These are phyloP conservation scores for Drosophila leonis DNA, from an alignment of 2,888 invertebrate species.

Conservation along the genomic window DNA sequence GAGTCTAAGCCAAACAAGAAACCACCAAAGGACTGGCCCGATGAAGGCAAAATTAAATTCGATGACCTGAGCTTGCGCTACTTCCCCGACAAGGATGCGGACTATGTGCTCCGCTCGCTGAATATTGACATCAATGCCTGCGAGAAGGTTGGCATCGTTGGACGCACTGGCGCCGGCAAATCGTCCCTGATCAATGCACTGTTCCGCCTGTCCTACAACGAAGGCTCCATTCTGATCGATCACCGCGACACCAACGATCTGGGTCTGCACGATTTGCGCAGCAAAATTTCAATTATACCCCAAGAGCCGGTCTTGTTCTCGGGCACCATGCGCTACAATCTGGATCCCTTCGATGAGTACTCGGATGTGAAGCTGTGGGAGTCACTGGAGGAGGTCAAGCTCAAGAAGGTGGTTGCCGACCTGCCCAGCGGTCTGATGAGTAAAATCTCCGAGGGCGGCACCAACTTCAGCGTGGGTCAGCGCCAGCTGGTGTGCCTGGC, in stretches of 20 bases:
- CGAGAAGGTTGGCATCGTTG: slow-evolving; percentile 91
- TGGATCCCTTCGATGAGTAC: slow-evolving; percentile 95
- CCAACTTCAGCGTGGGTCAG: slow-evolving; percentile 96
- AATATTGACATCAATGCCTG: slow-evolving; percentile 88
- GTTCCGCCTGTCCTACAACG: slow-evolving; percentile 92
- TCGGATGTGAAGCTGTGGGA: slow-evolving; percentile 92
- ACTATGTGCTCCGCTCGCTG: slow-evolving; percentile 91
- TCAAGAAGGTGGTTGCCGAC: slow-evolving; percentile 90
- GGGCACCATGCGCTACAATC: slow-evolving; percentile 94
- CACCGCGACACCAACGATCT: slow-evolving; percentile 89
- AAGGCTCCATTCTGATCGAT: slow-evolving; percentile 93
- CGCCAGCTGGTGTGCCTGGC: slow-evolving; percentile 95
- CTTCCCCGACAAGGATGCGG: slow-evolving; percentile 87
- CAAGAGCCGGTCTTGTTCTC: slow-evolving; percentile 95
- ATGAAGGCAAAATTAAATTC: slow-evolving; percentile 89
- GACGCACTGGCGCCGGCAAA: slow-evolving; percentile 92
- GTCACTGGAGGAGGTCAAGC: slow-evolving; percentile 90
- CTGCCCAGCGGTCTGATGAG: slow-evolving; percentile 89
- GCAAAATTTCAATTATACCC: slow-evolving; percentile 93
- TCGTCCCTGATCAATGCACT: slow-evolving; percentile 90
- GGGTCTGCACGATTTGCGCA: slow-evolving; percentile 91
- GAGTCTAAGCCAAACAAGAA: slow-evolving; percentile 89
- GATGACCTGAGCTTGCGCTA: slow-evolving; percentile 90
- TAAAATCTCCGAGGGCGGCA: slow-evolving; percentile 91
- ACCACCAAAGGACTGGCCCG: slow-evolving; percentile 91